These are phyloP conservation scores for Riptortus pedestris DNA, from an alignment of 1,140 invertebrate species.

Conservation along the genomic window DNA sequence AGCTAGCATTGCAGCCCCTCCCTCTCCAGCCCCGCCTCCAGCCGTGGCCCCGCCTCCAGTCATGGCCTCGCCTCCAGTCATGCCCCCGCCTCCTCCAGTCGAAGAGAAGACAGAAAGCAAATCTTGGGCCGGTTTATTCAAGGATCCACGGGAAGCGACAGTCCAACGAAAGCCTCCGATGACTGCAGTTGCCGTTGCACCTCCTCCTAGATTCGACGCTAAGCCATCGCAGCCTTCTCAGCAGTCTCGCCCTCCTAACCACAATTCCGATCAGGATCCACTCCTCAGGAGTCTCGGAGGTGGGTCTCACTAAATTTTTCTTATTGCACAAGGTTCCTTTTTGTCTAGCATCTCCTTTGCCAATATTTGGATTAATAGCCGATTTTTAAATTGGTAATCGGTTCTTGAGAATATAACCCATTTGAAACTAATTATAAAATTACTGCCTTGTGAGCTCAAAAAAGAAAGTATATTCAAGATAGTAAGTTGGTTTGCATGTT, in stretches of 20 bases:
- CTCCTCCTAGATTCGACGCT: neutral
- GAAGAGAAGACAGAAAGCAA: neutral
- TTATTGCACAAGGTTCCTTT: neutral
- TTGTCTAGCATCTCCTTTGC: no score
- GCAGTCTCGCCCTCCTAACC: no score
- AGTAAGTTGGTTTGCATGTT: no score
- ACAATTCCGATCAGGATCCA: conserved; percentile 13
- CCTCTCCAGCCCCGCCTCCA: conserved; percentile 1
- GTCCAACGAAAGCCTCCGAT: conserved; percentile 6
- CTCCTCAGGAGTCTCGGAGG: conserved; percentile 12
- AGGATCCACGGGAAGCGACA: neutral
- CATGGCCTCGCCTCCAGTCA: neutral
- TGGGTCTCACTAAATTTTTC: conserved; percentile 4
- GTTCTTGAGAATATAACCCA: no score
- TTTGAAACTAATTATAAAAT: no score
- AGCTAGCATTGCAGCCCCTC: neutral
- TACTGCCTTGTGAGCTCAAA: no score
- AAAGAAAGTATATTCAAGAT: no score
- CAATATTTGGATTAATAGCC: no score
- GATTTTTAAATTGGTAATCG: no score
- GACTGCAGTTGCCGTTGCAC: neutral
- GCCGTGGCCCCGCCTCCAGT: neutral
- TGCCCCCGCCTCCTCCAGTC: neutral
- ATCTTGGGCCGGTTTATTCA: conserved; percentile 8
- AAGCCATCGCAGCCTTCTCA: neutral